Evolutionary conservation across 2,797 vertebrate genomes (phyloP), one percentile per base, ranked within the genome.

Genomic region (Knipowitschia caucasica): DNA sequence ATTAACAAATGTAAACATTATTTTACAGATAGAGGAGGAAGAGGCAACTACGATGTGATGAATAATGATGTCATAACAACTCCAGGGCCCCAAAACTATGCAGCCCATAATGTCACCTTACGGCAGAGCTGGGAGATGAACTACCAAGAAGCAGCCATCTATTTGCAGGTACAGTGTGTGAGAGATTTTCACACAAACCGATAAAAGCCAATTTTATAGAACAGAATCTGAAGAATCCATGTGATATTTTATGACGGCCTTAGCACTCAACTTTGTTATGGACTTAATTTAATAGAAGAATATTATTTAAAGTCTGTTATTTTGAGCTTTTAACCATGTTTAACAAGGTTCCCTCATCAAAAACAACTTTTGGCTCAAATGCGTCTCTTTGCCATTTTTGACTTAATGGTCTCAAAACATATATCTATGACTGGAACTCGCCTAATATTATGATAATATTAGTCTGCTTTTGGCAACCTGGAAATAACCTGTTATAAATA

Each of bases 121-220:
- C 78, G 65, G 2, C 91, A 93, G 71, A 93, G 89, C 85, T 98
- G 96, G 96, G 95, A 98, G 65, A 96, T 96, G 90, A 98, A 94
- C 77, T 98, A 96, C 76, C 96, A 99, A 77, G 96, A 99, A 85
- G 94, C 95, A 42, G 95, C 96, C 9, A 98, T 99, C 86, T 99
- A 98, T 87, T 90, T 99, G 79, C 95, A 99, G 94, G 96, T 98
- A 75, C 47, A 46, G 18, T 42, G 39, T 42, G 10, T 42, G 4
- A 24, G 10, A 47, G 6, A 20, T 15, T 46, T 26, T 27, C 7
- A 30, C 9, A 18, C 26, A 17, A 18, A 30, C n/a, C n/a, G n/a
- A n/a, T n/a, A n/a, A 5, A 3, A 15, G 43, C 30, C 26, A 10
- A 30, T 31, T 23, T 2, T 17, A 21, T 20, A n/a, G 18, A 14